Evolutionary conservation across 2,888 invertebrate species (phyloP).

Genomic region (Stenotaenia linearis): DNA sequence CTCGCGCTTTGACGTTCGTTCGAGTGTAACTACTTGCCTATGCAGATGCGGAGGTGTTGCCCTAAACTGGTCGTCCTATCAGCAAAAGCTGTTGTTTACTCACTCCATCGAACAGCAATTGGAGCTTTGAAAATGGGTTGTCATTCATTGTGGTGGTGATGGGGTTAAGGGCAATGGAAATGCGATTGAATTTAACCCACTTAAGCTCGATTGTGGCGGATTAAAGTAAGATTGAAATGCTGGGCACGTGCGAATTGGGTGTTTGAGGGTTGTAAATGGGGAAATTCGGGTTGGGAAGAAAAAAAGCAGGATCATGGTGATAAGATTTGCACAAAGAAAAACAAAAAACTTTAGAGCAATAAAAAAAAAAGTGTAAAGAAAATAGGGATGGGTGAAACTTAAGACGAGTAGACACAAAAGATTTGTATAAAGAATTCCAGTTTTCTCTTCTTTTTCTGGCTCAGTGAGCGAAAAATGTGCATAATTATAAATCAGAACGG

Average conservation of each 20-base stretch:
- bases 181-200: constrained; percentile 21
- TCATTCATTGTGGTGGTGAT: constrained; percentile 22
- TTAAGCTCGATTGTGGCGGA: constrained; percentile 10
- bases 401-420: not conserved
- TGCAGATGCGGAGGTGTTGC: constrained; percentile 22
- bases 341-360: not conserved
- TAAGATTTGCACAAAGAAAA: not conserved
- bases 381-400: not conserved
- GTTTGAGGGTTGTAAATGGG: constrained; percentile 2
- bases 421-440: constrained; percentile 13
- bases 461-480: constrained; percentile 20
- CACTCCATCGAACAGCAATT: constrained; percentile 8
- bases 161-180: constrained; percentile 26
- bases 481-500: constrained; percentile 26
- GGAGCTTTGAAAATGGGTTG: not conserved
- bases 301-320: not conserved
- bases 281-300: not conserved
- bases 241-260: not conserved
- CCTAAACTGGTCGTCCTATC: constrained; percentile 17
- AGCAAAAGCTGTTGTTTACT: constrained; percentile 8
- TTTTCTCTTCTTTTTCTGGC: not conserved
- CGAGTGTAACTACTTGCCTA: not conserved
- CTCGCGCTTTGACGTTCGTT: not conserved
- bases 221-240: not conserved
- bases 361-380: not conserved